Base-by-base conservation (phyloP, 2,888 invertebrate genomes). In the Dioctria linearis region DNA sequence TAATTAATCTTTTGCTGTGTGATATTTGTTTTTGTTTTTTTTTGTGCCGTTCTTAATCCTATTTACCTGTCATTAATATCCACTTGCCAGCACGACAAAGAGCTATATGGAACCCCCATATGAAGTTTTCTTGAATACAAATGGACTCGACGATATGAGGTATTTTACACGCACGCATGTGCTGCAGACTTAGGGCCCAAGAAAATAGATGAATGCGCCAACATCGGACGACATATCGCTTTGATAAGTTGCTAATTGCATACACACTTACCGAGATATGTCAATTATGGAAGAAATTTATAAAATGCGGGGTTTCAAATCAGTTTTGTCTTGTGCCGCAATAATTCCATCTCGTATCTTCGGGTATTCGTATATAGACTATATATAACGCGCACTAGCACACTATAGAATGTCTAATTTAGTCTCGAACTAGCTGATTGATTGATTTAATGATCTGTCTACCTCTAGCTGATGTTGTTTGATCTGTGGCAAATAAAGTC, bases 221-320 rank as follows among this genome's bases (percentile, higher is more conserved):
- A 43, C 75, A 25, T 6, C 75, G 75, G 25, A 40, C 51, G 75
- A 75, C 75, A 75, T 75, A 75, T 75, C 75, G 61, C 75, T 75
- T 66, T 66, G 66, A 78, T 78, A 78, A 78, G 49, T 78, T 66
- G 78, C 78, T 78, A 78, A 78, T 78, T 78, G 78, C 78, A 9
- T 66, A 61, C 75, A 75, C 75, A 75, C 75, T 75, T 61, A 61
- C 59, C 43, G 59, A 75, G 75, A 75, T 75, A 78, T 78, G 78
- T 78, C 78, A 78, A 78, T 78, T 78, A 78, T 54, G 42, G 66
- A 39, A 65, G 78, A 46, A 65, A 78, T 78, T 78, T 78, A 78
- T 78, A 66, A 78, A 78, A 78, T 78, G 78, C 51, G 39, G 54
- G 54, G 66, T 3, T 78, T 78, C 51, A 65, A 65, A 65, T 78